Evolutionary conservation across 92 coral and sea anemone species (phyloP).

Genomic region (Phenganax stokvisi): DNA sequence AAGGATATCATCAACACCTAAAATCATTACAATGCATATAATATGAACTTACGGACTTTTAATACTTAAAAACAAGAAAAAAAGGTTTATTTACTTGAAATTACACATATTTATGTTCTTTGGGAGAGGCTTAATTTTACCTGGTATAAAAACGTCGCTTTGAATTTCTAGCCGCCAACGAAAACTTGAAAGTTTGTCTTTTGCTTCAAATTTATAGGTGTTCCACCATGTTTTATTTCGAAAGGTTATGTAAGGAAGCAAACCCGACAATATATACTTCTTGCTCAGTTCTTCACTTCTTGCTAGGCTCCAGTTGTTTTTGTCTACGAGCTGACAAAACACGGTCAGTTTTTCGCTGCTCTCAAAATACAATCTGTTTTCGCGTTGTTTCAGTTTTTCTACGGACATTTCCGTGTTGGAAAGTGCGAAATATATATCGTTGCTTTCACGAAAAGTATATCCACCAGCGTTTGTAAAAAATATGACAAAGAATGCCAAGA

Average conservation of each 20-base stretch:
- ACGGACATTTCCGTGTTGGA: constrained; percentile 30
- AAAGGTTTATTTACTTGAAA: background rate
- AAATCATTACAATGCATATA: too few relatives aligned
- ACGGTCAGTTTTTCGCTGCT: constrained; percentile 43
- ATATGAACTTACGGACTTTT: background rate
- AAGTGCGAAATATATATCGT: constrained; percentile 17
- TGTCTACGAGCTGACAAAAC: constrained; percentile 65
- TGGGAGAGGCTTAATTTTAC: background rate
- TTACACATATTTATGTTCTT: background rate
- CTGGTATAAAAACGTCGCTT: constrained; percentile 16
- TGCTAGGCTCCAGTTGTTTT: constrained; percentile 55
- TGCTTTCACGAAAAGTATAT: constrained; percentile 18
- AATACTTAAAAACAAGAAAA: background rate
- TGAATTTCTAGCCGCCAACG: constrained; percentile 31
- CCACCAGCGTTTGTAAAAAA: constrained; percentile 8
- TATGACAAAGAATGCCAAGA: background rate
- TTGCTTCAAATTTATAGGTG: constrained; percentile 46
- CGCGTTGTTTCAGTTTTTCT: constrained; percentile 26
- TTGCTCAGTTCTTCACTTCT: constrained; percentile 62
- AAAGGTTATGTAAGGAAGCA: constrained; percentile 69
- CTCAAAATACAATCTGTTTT: constrained; percentile 61
- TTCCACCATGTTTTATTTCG: constrained; percentile 67
- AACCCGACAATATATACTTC: constrained; percentile 60
- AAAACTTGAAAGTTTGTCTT: background rate
- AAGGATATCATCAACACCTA: constrained; percentile 26